phyloP scores from a whole-genome alignment of 2,113 vertebrate species.

The Dasyurus viverrinus region DNA sequence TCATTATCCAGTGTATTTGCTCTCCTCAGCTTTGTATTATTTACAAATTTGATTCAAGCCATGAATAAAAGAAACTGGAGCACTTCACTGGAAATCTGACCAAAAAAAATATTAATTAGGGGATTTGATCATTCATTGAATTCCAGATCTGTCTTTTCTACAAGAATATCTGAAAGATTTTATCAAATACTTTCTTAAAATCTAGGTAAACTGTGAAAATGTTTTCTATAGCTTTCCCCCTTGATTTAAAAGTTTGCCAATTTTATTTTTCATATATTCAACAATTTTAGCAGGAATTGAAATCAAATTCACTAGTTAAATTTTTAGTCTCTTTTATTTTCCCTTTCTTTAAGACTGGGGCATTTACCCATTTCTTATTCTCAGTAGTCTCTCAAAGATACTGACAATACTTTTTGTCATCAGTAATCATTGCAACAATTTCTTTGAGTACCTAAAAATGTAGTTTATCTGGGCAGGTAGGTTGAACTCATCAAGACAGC shows the following conservation, averaged over 20 bases:
- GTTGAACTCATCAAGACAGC: background rate
- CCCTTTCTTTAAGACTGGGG: background rate
- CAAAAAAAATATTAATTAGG: no score
- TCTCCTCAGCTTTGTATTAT: no score
- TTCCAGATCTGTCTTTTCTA: background rate
- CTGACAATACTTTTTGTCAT: background rate
- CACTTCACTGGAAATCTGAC: no score
- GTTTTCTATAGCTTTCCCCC: background rate
- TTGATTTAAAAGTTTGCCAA: background rate
- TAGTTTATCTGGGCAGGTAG: background rate
- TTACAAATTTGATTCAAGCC: no score
- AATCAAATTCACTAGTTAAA: background rate
- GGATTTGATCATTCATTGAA: no score
- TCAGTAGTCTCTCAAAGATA: background rate
- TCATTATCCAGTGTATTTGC: no score
- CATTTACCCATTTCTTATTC: background rate
- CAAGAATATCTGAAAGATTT: background rate
- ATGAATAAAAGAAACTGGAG: no score
- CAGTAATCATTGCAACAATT: background rate
- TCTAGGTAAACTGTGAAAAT: background rate
- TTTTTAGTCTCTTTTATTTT: background rate
- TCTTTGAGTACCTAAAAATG: background rate
- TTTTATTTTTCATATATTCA: background rate
- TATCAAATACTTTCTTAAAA: background rate
- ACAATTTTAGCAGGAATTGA: background rate